Base-by-base conservation (phyloP, 2,797 vertebrate genomes). In the Halcyon badia region DNA sequence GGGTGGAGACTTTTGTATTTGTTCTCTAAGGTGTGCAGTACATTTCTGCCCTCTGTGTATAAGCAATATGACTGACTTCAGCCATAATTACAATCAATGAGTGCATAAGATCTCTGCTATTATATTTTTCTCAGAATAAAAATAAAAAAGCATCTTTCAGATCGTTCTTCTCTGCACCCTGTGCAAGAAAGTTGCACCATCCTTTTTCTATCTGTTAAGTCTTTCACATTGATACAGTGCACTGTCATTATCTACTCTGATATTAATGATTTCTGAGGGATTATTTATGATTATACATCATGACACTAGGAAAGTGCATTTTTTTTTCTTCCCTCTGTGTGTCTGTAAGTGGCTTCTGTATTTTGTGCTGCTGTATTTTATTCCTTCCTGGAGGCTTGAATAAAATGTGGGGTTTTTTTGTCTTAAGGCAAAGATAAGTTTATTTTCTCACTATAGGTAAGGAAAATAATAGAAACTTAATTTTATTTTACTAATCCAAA, bases 1-100 rank as follows among this genome's bases (percentile, higher is more conserved):
- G 95, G 95, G 91, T 94, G 95, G 91, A 94, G 86, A 80, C 57
- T 94, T 94, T 77, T 46, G 61, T 97, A 19, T 94, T 96, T 97
- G 86, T 48, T 95, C 91, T 94, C 91, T 80, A 93, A 96, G 86
- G 93, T 97, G 88, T 94, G 75, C 93, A 80, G 83, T 57, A 60
- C 44, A 20, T 87, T 94, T 92, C 83, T 90, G 90, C 89, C 81
- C 56, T n/a, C 64, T 57, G 44, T 21, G 41, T 73, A 28, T 54
- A 62, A 61, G 87, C 70, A 42, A 51, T 79, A 18, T 60, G 76
- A 64, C 39, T 10, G 49, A 44, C 41, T 90, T 64, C 70, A 82
- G 62, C 85, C 56, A 26, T 70, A 60, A 84, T 48, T 46, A 52
- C 73, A 93, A 20, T 46, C 60, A 85, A 76, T 51, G 54, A 72